Evolutionary conservation across 2,113 vertebrate genomes (phyloP), one percentile per base, ranked within the genome.

Genomic region (Merops nubicus): DNA sequence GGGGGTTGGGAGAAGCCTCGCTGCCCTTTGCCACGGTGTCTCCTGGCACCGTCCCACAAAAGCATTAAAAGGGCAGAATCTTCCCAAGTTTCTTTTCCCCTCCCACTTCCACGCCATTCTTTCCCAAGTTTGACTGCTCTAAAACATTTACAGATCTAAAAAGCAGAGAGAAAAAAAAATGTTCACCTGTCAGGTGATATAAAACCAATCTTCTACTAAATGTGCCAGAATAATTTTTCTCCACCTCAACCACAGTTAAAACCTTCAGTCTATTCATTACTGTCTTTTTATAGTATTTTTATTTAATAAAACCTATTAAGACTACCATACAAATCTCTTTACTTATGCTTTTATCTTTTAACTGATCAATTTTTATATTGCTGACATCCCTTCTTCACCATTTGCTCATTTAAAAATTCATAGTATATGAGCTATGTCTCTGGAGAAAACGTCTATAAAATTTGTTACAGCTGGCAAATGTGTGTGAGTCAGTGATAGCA

Each of bases 311-410:
- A 99, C 98, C 99, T 99, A 99, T 99, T 99, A 99, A 99, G 98
- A 99, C 99, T 98, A 98, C 98, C 99, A 99, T 99, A 99, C 99
- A 99, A 99, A 99, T 99, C 99, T 99, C 99, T 98, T 98, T 98
- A 98, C 97, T 98, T 98, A 98, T 98, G 98, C 98, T 98, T 98
- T 98, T 98, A 98, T 99, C 99, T 99, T 98, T 98, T 98, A 98
- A 98, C 99, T 99, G 99, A 99, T 99, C 99, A 99, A 99, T 99
- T 99, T 99, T 99, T 99, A 99, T 99, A 98, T 98, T 99, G 99
- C 99, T 99, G 99, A 99, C 98, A 98, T 97, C 98, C 98, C 98
- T 98, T 99, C 98, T 98, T 98, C 98, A 98, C 98, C 98, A 98
- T 99, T 99, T 99, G 99, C 98, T 99, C 99, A 99, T 99, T 98